Base-by-base conservation (phyloP, 2,113 vertebrate species). In the Crotalus horridus region DNA sequence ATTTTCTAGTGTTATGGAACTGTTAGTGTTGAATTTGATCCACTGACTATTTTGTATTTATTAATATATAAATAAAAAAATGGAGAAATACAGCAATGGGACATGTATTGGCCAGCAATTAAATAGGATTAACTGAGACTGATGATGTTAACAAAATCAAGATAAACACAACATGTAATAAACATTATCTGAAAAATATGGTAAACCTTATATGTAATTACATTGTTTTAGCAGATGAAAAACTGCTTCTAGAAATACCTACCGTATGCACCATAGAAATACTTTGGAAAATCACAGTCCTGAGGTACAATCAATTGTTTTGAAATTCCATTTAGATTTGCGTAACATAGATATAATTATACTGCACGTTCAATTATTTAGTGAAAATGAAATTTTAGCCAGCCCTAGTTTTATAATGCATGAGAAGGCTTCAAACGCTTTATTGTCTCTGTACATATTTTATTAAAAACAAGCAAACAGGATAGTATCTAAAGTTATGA, bases 31-130 rank as follows among this genome's bases (percentile, higher is more conserved):
- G 10, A 89, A 15, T 12, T 94, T 88, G 95, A 92, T 11, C 74
- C 96, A 96, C 96, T 64, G 90, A n/a, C 92, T 90, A 56, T 94
- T 89, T 94, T 97, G 97, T 95, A 88, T 95, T 97, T 96, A 94
- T 69, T 94, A 21, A 86, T 90, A 94, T 61, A 61, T 64, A 29
- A 29, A 29, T 12, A 26, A 89, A 89, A 89, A 59, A 46, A 96
- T 95, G 48, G 95, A 94, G 17, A 89, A 93, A 92, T 56, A 3
- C n/a, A 93, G 85, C 81, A 69, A 61, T n/a, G 90, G 0, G 0
- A 9, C 9, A 93, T 96, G 88, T 93, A 87, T 33, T 91, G 92
- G 93, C 91, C 90, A 93, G 91, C 93, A 94, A 92, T 94, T 90
- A 95, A 95, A 90, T 87, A 48, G 56, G 8, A 7, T 89, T 90